Percentiles rank a stretch among this genome's conserved stretches.
These are phyloP conservation scores for Passer montanus DNA, from an alignment of 2,113 vertebrate genomes.

Conservation along the genomic window DNA sequence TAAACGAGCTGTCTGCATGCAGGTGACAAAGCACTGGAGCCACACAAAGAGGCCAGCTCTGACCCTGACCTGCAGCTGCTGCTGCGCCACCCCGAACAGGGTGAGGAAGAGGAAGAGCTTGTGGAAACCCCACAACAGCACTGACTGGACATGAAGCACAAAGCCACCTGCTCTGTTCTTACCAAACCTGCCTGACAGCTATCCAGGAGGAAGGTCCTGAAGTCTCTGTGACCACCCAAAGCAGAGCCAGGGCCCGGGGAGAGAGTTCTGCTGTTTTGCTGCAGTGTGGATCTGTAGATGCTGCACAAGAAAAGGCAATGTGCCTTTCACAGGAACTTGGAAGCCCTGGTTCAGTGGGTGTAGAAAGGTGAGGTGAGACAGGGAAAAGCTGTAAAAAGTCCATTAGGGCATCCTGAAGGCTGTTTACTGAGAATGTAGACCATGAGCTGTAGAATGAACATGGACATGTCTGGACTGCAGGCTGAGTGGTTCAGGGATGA, in stretches of 20 bases:
- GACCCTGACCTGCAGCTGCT: slow-evolving; percentile 83
- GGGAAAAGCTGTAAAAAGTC: background rate
- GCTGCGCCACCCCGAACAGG: slow-evolving; percentile 67
- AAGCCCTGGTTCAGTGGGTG: background rate
- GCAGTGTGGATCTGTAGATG: background rate
- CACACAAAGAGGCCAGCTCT: slow-evolving; percentile 65
- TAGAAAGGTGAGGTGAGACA: background rate
- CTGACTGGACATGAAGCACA: slow-evolving; percentile 1
- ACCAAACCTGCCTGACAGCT: background rate
- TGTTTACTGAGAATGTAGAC: background rate
- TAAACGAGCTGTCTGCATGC: background rate
- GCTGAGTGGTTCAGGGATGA: background rate
- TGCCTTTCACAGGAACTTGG: background rate
- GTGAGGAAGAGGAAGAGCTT: slow-evolving; percentile 54
- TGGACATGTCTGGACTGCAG: background rate
- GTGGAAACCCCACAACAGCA: slow-evolving; percentile 60
- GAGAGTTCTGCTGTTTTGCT: background rate
- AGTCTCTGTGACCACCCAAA: background rate
- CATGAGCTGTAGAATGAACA: background rate
- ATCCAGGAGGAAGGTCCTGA: background rate
- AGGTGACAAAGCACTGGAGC: slow-evolving; percentile 66
- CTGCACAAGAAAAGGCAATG: background rate
- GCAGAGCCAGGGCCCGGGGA: background rate
- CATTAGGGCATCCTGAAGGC: background rate
- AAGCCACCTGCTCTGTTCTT: background rate